Evolutionary conservation across 1,140 invertebrate species (phyloP).

Genomic region (Chelonus insularis): DNA sequence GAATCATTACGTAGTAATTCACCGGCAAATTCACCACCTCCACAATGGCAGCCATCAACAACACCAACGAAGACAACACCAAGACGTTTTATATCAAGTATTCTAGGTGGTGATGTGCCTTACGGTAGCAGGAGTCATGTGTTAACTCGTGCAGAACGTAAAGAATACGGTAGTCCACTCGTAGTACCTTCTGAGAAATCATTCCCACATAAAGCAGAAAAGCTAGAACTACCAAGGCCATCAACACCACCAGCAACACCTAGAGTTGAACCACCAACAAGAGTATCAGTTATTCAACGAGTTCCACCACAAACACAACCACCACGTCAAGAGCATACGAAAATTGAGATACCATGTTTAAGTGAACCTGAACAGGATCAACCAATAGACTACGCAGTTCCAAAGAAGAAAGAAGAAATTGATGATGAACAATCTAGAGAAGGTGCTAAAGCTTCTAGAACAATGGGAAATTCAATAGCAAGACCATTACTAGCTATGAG

Average conservation of each 20-base stretch:
- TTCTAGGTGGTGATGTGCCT: slow-evolving; percentile 74
- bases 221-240: slow-evolving; percentile 59
- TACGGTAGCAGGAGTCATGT: slow-evolving; percentile 75
- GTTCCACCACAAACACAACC: slow-evolving; percentile 68
- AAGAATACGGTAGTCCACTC: slow-evolving; percentile 71
- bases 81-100: slow-evolving; percentile 75
- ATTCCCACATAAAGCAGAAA: slow-evolving; percentile 56
- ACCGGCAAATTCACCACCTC: slow-evolving; percentile 47
- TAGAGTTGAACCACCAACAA: slow-evolving; percentile 54
- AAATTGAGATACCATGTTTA: slow-evolving; percentile 48
- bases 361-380: slow-evolving; percentile 69
- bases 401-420: slow-evolving; percentile 71
- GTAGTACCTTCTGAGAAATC: slow-evolving; percentile 57
- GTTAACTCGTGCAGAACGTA: slow-evolving; percentile 75
- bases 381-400: slow-evolving; percentile 85
- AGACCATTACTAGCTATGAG: slow-evolving; percentile 52
- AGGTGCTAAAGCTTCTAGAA: slow-evolving; percentile 63
- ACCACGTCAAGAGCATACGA: slow-evolving; percentile 47
- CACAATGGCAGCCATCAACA: slow-evolving; percentile 35
- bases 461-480: slow-evolving; percentile 56
- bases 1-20: slow-evolving; percentile 51
- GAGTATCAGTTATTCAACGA: slow-evolving; percentile 80
- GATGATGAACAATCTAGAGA: slow-evolving; percentile 67
- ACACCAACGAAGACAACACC: slow-evolving; percentile 49
- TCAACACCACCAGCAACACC: slow-evolving; percentile 62